Evolutionary conservation across 2,888 invertebrate genomes (phyloP), one percentile per base, ranked within the genome.

Genomic region (Lasioglossum pauxillum): DNA sequence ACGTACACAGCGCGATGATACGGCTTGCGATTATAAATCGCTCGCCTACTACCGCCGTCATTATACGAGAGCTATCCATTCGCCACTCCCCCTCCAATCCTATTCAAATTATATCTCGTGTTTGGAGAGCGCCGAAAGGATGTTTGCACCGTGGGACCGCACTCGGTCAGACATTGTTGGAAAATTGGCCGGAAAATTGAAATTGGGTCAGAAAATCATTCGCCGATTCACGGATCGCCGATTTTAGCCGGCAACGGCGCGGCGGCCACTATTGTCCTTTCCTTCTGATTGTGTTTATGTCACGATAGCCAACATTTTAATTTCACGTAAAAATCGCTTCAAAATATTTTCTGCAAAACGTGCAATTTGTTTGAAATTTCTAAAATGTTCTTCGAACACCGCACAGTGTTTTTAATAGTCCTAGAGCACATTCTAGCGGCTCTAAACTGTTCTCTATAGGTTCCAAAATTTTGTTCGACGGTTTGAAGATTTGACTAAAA

Each of bases 11-110:
- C 75, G 41, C 84, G 71, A 72, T 72, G 49, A 64, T 73, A 82
- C 44, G 83, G 53, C n/a, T 44, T 57, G 82, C 75, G 67, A 23
- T 84, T 84, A 84, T 84, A 73, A 73, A 73, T 73, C 84, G 74
- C 49, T 83, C 60, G 60, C 31, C 14, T 27, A 67, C 53, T 19
- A 27, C 77, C 14, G 27, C 10, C 67, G 84, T 77, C 31, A 74
- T 84, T 77, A 74, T 38, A 27, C n/a, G 71, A 3, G 67, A 27
- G 53, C 19, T 75, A 31, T 35, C 57, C 7, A 27, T 16, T 53
- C 49, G 23, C 60, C 27, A 10, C 27, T 5, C 31, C 14, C 16
- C 60, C 23, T 53, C 53, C n/a, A 10, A 10, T 27, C 16, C 31
- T 5, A 49, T 75, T 71, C 27, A 46, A 46, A 19, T 49, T 35